Evolutionary conservation across 2,797 vertebrate genomes (phyloP).

Genomic region (Aplochiton taeniatus): DNA sequence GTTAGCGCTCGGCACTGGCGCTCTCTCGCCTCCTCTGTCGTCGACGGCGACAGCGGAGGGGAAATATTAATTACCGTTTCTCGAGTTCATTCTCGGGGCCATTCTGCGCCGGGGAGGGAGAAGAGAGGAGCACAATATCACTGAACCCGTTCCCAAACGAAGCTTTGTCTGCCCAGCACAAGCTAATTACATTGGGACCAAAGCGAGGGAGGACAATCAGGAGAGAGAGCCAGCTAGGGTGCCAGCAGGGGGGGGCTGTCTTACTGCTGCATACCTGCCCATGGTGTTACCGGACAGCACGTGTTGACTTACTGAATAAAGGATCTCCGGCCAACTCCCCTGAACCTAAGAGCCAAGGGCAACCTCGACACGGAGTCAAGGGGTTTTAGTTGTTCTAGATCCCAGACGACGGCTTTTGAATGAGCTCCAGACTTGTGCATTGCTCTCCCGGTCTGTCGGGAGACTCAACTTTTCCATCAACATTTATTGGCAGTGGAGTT

Average conservation of each 20-base stretch:
- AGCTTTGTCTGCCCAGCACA: conserved; percentile 52
- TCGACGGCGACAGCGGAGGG: conserved; percentile 56
- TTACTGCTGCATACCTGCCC: neutral
- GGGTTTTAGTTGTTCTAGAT: too few species aligned
- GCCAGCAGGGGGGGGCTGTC: conserved; percentile 35
- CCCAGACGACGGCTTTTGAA: too few species aligned
- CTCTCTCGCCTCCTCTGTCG: conserved; percentile 24
- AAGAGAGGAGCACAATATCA: conserved; percentile 32
- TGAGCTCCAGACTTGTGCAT: too few species aligned
- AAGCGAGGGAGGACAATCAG: conserved; percentile 48
- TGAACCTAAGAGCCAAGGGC: too few species aligned
- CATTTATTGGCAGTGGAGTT: conserved; percentile 5
- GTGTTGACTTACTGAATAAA: too few species aligned
- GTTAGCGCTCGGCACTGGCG: conserved; percentile 37
- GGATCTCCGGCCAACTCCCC: too few species aligned
- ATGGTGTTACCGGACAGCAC: too few species aligned
- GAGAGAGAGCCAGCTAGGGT: conserved; percentile 43
- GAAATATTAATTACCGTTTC: conserved; percentile 75
- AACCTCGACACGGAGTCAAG: too few species aligned
- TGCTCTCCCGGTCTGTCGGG: neutral
- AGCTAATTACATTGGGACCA: conserved; percentile 69
- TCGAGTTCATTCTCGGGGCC: conserved; percentile 63
- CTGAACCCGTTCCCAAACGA: conserved; percentile 57
- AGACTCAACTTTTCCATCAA: neutral
- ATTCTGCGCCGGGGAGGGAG: conserved; percentile 55